Evolutionary conservation across 2,888 invertebrate species (phyloP).

Genomic region (Oasisia sp.): DNA sequence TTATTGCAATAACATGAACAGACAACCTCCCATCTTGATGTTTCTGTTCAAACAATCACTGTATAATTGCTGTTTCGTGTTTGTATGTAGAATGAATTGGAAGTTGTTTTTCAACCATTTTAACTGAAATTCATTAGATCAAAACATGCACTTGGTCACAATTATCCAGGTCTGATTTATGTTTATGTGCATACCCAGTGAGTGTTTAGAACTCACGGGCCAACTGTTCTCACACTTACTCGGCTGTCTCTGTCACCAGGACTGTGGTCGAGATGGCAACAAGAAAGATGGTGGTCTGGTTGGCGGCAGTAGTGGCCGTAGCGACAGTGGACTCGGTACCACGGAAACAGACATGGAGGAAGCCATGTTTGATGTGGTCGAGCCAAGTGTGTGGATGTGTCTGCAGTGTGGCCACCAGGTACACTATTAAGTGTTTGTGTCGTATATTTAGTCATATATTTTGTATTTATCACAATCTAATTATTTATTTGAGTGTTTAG

Average conservation of each 20-base stretch:
- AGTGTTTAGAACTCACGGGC: background rate
- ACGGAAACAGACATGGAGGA: background rate
- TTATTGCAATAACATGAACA: no score
- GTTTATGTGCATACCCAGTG: background rate
- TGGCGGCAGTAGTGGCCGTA: conserved; percentile 1
- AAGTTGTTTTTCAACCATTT: no score
- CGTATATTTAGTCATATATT: no score
- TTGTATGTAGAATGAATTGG: no score
- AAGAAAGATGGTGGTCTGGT: background rate
- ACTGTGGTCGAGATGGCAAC: background rate
- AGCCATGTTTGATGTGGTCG: background rate
- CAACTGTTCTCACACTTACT: background rate
- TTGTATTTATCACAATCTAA: no score
- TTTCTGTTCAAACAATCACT: no score
- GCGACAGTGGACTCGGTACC: background rate
- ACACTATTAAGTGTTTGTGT: background rate
- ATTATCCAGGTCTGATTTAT: no score
- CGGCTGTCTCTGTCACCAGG: background rate
- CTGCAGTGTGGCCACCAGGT: conserved; percentile 64
- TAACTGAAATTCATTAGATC: no score
- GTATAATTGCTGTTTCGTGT: no score
- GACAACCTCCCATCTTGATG: no score
- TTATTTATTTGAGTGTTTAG: no score
- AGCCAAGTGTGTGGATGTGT: conserved; percentile 56
- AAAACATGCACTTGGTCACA: no score